These are phyloP conservation scores for Drosophila monieri DNA, from an alignment of 2,888 invertebrate species.

Conservation along the genomic window DNA sequence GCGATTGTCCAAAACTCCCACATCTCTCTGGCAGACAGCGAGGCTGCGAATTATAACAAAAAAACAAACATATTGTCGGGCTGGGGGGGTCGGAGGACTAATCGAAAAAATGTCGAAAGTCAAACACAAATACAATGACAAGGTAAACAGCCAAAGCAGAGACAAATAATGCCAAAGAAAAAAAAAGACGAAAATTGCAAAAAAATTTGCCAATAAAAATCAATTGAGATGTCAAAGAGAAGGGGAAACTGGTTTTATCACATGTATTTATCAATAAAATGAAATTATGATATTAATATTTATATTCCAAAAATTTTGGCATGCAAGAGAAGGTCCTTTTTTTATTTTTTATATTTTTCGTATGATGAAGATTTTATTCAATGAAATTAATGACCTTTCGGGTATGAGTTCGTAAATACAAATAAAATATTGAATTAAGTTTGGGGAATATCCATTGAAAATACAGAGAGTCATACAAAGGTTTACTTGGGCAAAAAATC, in stretches of 20 bases:
- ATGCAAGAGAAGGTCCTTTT: not conserved
- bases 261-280: slow-evolving; percentile 27
- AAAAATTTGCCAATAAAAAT: slow-evolving; percentile 36
- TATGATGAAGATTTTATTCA: not conserved
- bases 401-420: not conserved
- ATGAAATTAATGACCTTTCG: not conserved
- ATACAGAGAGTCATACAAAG: not conserved
- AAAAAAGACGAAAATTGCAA: slow-evolving; percentile 28
- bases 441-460: not conserved
- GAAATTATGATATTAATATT: slow-evolving; percentile 20
- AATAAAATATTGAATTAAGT: not conserved
- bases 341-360: not conserved
- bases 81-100: slow-evolving; percentile 42
- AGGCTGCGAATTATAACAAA: slow-evolving; percentile 68
- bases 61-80: slow-evolving; percentile 59
- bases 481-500: too few relatives aligned
- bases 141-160: slow-evolving; percentile 54
- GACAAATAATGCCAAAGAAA: slow-evolving; percentile 22
- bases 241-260: slow-evolving; percentile 5
- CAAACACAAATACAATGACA: slow-evolving; percentile 65
- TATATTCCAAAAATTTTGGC: not conserved
- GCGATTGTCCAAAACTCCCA: slow-evolving; percentile 40
- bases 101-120: slow-evolving; percentile 70
- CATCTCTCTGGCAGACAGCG: slow-evolving; percentile 48
- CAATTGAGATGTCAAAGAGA: slow-evolving; percentile 21